Percentiles rank a stretch among this genome's conserved stretches.
Conservation (phyloP, 2,888 invertebrate species). For the Noctua comes region DNA sequence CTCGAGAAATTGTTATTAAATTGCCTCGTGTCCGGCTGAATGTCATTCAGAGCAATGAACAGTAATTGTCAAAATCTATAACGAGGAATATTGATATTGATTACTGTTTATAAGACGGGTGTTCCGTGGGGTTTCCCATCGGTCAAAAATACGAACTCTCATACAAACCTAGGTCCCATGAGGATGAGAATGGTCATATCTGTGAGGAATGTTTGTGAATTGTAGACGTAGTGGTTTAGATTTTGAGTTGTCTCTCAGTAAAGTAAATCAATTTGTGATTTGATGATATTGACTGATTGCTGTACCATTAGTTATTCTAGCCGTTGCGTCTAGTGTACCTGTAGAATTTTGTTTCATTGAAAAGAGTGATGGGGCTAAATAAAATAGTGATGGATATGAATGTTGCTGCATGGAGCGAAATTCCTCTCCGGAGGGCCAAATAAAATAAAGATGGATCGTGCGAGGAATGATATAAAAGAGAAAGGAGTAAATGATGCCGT, state of each 20-base stretch:
- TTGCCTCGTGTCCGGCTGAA: conserved; percentile 10
- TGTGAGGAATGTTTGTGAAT: background rate
- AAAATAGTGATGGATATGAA: background rate
- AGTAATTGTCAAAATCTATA: conserved; percentile 32
- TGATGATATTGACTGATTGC: background rate
- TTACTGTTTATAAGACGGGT: background rate
- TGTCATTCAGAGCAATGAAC: conserved; percentile 8
- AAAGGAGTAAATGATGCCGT: background rate
- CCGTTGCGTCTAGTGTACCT: background rate
- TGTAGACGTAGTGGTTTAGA: background rate
- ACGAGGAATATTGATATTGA: background rate
- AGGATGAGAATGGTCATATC: background rate
- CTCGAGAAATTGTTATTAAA: conserved; percentile 37
- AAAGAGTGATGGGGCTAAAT: no score
- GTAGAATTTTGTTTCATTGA: background rate
- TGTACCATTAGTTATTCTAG: background rate
- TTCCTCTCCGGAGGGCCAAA: no score
- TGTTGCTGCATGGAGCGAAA: no score
- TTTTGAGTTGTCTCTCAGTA: background rate
- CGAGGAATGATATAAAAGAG: no score
- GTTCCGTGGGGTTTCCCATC: background rate
- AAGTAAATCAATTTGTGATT: background rate
- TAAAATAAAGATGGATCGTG: no score
- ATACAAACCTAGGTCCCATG: background rate
- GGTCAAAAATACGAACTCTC: background rate